A percentile compares a stretch with the other conserved stretches of the same genome.
These are phyloP conservation scores for Microtus oregoni DNA, from an alignment of 2,113 vertebrate genomes.

Conservation along the genomic window DNA sequence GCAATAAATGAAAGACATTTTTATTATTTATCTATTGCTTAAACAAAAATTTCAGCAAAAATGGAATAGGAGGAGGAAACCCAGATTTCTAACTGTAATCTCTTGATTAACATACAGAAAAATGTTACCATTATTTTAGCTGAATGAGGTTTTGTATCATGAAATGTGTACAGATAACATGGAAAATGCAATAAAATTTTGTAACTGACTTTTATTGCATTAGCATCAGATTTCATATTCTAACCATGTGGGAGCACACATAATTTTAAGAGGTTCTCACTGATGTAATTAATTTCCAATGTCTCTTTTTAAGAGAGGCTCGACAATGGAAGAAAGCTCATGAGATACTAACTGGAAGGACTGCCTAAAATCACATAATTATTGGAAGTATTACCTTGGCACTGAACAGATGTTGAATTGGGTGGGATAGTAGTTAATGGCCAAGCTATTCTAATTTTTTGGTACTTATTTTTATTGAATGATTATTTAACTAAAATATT, in stretches of 20 bases:
- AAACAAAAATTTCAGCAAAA: not conserved
- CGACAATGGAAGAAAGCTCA: not conserved
- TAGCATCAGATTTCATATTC: not conserved
- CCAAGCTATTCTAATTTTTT: not conserved
- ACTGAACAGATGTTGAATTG: not conserved
- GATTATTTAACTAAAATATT: conserved; percentile 16
- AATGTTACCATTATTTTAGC: not conserved
- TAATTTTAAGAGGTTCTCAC: not conserved
- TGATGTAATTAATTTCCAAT: not conserved
- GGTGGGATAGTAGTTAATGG: not conserved
- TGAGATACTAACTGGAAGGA: not conserved
- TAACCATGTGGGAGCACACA: not conserved
- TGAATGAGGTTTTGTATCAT: not conserved
- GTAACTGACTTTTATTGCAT: not conserved
- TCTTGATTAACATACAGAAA: not conserved
- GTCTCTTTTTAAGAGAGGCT: not conserved
- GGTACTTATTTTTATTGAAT: not conserved
- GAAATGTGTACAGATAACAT: not conserved
- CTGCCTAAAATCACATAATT: not conserved
- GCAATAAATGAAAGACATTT: not conserved
- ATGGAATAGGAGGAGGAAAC: not conserved
- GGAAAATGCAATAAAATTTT: not conserved
- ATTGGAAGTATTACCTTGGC: not conserved
- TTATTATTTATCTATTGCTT: not conserved
- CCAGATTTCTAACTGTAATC: not conserved